phyloP scores from a whole-genome alignment of 1,140 invertebrate genomes.

The Dolichoris vasculosae region DNA sequence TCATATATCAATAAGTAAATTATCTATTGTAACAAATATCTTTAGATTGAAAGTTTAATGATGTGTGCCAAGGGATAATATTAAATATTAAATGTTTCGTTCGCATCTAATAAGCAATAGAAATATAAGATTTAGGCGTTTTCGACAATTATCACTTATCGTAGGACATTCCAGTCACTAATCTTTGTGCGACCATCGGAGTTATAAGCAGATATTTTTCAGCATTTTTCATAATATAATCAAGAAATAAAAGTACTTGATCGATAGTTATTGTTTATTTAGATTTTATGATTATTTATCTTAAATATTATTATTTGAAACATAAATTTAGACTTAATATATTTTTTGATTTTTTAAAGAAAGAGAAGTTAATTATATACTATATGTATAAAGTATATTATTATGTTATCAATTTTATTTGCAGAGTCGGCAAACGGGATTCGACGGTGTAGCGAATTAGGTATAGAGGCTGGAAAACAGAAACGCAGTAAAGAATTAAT shows the following conservation, averaged over 20 bases:
- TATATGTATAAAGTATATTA: not conserved
- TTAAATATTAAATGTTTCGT: no score
- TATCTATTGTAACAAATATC: not conserved
- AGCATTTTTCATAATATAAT: not conserved
- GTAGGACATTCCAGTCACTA: no score
- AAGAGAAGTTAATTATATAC: not conserved
- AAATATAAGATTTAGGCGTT: no score
- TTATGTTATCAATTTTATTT: not conserved
- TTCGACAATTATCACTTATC: no score
- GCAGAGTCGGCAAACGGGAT: conserved; percentile 85
- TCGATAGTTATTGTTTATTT: not conserved
- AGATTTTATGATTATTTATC: not conserved
- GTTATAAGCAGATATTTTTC: no score
- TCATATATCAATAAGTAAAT: not conserved
- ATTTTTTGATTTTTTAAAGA: not conserved
- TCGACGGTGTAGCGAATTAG: conserved; percentile 81
- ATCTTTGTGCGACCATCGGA: no score
- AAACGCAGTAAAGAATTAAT: conserved; percentile 85
- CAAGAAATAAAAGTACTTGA: not conserved
- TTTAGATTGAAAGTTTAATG: no score
- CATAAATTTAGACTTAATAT: not conserved
- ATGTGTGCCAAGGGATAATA: no score
- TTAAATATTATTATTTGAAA: not conserved
- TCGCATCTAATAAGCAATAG: no score
- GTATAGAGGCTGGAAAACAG: conserved; percentile 83